These are phyloP conservation scores for Delphinus delphis DNA, from an alignment of 2,113 vertebrate genomes.

Conservation along the genomic window DNA sequence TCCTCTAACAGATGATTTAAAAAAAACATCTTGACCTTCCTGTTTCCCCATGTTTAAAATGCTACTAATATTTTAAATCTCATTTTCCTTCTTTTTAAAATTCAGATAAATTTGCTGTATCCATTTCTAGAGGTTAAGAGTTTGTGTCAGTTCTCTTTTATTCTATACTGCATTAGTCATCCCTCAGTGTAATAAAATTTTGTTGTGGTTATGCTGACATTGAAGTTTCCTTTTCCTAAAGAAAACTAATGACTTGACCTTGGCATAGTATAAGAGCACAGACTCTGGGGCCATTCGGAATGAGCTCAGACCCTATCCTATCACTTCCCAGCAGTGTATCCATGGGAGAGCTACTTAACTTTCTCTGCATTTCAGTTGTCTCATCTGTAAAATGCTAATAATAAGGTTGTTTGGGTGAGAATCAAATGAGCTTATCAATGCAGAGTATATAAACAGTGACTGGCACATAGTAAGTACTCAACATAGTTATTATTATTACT, in stretches of 20 bases:
- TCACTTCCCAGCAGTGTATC: not conserved
- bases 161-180: conserved; percentile 24
- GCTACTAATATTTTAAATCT: conserved; percentile 51
- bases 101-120: conserved; percentile 14
- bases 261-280: not conserved
- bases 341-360: not conserved
- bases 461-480: not conserved
- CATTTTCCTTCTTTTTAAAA: conserved; percentile 42
- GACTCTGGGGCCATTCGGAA: not conserved
- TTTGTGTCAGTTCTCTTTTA: conserved; percentile 44
- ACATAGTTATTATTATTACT: not conserved
- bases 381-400: not conserved
- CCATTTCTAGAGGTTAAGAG: conserved; percentile 50
- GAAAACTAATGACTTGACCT: conserved; percentile 29
- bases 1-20: not conserved
- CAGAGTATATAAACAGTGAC: not conserved
- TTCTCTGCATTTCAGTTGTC: not conserved
- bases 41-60: conserved; percentile 53
- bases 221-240: conserved; percentile 32
- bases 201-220: conserved; percentile 13
- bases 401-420: not conserved
- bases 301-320: not conserved
- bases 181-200: conserved; percentile 25
- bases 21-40: conserved; percentile 14
- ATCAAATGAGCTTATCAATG: not conserved